phyloP scores from a whole-genome alignment of 1,140 invertebrate genomes.

The Thaumetopoea pityocampa region DNA sequence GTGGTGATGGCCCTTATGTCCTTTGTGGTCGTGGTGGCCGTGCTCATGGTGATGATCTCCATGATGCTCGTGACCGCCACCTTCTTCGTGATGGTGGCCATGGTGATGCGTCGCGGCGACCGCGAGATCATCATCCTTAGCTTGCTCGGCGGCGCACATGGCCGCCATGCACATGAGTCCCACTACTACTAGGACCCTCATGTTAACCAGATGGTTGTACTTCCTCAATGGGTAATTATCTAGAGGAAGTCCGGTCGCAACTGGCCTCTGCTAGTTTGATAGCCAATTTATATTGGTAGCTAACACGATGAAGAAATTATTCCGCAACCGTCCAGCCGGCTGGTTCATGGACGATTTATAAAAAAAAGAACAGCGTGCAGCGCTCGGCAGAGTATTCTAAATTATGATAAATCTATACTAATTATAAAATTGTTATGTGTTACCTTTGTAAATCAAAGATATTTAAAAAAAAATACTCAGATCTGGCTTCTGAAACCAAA shows the following conservation, averaged over 20 bases:
- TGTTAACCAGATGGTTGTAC: conserved; percentile 25
- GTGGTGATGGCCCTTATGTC: conserved; percentile 77
- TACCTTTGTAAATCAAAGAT: too few species aligned
- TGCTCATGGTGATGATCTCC: conserved; percentile 72
- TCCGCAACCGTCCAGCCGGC: conserved; percentile 45
- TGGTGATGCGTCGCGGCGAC: conserved; percentile 59
- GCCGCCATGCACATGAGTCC: conserved; percentile 49
- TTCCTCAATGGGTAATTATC: conserved; percentile 30
- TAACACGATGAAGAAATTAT: conserved; percentile 53
- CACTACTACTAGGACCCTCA: conserved; percentile 43
- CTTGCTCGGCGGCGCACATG: conserved; percentile 34
- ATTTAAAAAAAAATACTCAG: too few species aligned
- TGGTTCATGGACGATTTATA: conserved; percentile 41
- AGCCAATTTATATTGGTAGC: conserved; percentile 59
- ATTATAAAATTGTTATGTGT: too few species aligned
- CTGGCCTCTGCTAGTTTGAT: conserved; percentile 51
- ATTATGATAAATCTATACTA: too few species aligned
- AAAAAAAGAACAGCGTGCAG: conserved; percentile 16
- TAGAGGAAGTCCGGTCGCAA: conserved; percentile 63
- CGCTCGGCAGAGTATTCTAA: neutral
- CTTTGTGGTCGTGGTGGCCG: conserved; percentile 74
- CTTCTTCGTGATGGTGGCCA: conserved; percentile 65
- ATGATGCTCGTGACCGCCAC: conserved; percentile 75
- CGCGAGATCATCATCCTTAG: too few species aligned
- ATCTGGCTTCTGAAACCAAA: too few species aligned